Percentiles rank a stretch among this genome's conserved stretches.
Evolutionary conservation across 2,113 vertebrate genomes (phyloP).

Genomic region (Chaetops frenatus): DNA sequence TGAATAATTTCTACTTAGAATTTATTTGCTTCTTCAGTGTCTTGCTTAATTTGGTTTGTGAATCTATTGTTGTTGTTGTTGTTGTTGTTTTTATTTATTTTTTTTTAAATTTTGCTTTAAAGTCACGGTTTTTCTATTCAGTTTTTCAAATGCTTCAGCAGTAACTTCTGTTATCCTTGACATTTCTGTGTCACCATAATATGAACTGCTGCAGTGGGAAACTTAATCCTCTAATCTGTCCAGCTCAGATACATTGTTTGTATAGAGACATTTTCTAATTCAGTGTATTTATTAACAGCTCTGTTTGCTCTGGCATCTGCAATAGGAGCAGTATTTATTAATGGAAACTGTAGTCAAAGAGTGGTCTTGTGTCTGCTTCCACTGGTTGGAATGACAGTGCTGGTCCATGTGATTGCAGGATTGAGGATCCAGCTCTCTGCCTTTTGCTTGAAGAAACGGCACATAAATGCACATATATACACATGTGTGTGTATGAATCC

Average conservation of each 20-base stretch:
- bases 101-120: background rate
- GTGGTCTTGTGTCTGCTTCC: background rate
- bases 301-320: background rate
- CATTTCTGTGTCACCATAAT: slow-evolving; percentile 31
- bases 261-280: background rate
- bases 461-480: too few relatives aligned
- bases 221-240: slow-evolving; percentile 50
- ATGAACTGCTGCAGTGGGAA: slow-evolving; percentile 10
- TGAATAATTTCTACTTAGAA: background rate
- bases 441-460: background rate
- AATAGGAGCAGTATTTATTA: background rate
- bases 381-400: background rate
- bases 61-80: background rate
- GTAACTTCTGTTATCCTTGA: slow-evolving; percentile 47
- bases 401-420: background rate
- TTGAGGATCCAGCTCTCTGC: background rate
- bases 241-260: slow-evolving; percentile 15
- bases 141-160: background rate
- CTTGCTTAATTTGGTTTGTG: slow-evolving; percentile 21
- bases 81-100: too few relatives aligned
- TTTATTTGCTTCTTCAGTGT: slow-evolving; percentile 20
- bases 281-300: slow-evolving; percentile 10
- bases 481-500: rapidly evolving
- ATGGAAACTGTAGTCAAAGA: background rate
- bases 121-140: background rate